Evolutionary conservation across 2,113 vertebrate species (phyloP).

Genomic region (Rutilus rutilus): DNA sequence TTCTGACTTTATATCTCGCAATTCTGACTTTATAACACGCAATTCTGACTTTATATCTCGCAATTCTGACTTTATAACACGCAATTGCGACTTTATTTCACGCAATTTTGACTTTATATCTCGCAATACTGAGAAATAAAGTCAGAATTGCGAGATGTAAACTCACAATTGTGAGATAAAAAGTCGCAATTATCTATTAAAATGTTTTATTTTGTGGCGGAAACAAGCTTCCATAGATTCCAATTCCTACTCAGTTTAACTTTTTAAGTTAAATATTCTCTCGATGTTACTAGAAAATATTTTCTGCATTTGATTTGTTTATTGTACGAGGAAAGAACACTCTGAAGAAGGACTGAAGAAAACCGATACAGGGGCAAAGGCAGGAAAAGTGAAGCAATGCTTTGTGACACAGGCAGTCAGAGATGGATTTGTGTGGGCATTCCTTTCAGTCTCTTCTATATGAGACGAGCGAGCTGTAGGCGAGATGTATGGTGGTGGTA

Average conservation of each 20-base stretch:
- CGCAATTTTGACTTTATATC: too few species aligned
- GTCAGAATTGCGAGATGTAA: too few species aligned
- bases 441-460: neutral
- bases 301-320: neutral
- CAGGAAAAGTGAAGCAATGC: neutral
- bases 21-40: too few species aligned
- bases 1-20: too few species aligned
- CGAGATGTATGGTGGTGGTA: neutral
- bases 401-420: neutral
- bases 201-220: too few species aligned
- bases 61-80: too few species aligned
- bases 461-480: neutral
- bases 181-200: too few species aligned
- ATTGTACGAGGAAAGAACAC: neutral
- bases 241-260: neutral
- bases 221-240: too few species aligned
- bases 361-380: neutral
- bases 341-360: neutral
- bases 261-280: neutral
- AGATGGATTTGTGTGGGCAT: slow-evolving; percentile 13
- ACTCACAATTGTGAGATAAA: too few species aligned
- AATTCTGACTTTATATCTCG: too few species aligned
- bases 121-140: too few species aligned
- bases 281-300: neutral
- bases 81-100: too few species aligned